Conservation (phyloP, 2,797 vertebrate species). For the Adrianichthys oophorus region DNA sequence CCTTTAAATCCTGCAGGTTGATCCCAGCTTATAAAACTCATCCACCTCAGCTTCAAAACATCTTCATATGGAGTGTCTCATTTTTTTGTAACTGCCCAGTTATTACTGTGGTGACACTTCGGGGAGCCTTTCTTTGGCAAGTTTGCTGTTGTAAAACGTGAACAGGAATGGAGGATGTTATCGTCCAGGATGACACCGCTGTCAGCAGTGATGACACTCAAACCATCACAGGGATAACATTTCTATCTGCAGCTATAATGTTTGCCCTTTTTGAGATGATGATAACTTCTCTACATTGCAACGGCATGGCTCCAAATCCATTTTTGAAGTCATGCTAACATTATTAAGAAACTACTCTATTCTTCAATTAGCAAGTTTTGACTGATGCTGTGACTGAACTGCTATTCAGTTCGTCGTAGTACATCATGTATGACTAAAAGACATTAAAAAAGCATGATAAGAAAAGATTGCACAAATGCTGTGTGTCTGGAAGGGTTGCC, state of each 20-base stretch:
- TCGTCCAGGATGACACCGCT: slow-evolving; percentile 31
- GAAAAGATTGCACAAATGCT: no score
- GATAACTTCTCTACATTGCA: slow-evolving; percentile 3
- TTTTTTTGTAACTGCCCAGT: slow-evolving; percentile 41
- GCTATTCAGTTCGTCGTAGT: no score
- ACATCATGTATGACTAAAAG: no score
- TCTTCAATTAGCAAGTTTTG: no score
- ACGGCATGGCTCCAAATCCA: neutral
- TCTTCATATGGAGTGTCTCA: slow-evolving; percentile 39
- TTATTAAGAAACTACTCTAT: no score
- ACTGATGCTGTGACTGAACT: no score
- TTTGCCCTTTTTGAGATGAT: slow-evolving; percentile 22
- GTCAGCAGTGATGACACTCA: slow-evolving; percentile 49
- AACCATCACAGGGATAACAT: slow-evolving; percentile 36
- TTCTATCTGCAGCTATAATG: slow-evolving; percentile 39
- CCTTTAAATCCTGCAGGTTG: slow-evolving; percentile 57
- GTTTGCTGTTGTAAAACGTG: slow-evolving; percentile 20
- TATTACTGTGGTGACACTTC: slow-evolving; percentile 30
- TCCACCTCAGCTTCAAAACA: slow-evolving; percentile 41
- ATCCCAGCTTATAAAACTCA: slow-evolving; percentile 61
- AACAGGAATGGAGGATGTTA: slow-evolving; percentile 17
- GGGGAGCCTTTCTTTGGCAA: slow-evolving; percentile 5
- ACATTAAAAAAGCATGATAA: no score
- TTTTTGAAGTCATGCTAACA: neutral
- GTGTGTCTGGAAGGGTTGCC: no score